Base-by-base conservation (phyloP, 2,888 invertebrate species). In the Drosophila gaucha region DNA sequence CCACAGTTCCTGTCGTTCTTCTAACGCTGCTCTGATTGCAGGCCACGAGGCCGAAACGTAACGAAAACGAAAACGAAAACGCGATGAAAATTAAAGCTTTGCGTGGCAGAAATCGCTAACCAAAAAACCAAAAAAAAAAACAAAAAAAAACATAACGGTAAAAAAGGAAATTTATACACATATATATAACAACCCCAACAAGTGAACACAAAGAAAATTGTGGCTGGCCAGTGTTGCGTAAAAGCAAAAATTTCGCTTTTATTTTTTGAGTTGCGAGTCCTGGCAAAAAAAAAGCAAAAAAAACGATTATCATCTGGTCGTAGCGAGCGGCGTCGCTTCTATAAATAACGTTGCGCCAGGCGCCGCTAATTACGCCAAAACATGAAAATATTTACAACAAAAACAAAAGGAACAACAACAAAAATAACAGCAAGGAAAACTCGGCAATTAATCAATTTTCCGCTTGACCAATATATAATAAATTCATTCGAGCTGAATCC, bases 41-140 rank as follows among this genome's bases (percentile, higher is more conserved):
- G 74, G 67, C 67, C 74, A 67, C 74, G 74, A 74, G 64, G 69
- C 63, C 69, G 38, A 67, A 51, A 56, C 66, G 68, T 57, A 75
- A 66, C 56, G 52, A 44, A 57, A 57, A 63, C 58, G 33, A 51
- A 56, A 72, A 52, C 62, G 60, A 65, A 73, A 76, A 86, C 83
- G 87, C 85, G 78, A 85, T 82, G 80, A 74, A 87, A 85, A 85
- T 86, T 86, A 86, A 85, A 85, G 85, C 82, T 72, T 87, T 86
- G 84, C 87, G 87, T 85, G 84, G 87, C 85, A 63, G 71, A 84
- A 78, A 51, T 65, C 67, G 84, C 86, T 80, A 83, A 83, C 49
- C 63, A 54, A 74, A 66, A 54, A 55, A 51, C 26, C 47, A 38
- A 59, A 38, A 55, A 12, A 43, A 33, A 38, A 39, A 57, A 59